Conservation (phyloP, 2,797 vertebrate genomes). For the Ceyx erithaca region DNA sequence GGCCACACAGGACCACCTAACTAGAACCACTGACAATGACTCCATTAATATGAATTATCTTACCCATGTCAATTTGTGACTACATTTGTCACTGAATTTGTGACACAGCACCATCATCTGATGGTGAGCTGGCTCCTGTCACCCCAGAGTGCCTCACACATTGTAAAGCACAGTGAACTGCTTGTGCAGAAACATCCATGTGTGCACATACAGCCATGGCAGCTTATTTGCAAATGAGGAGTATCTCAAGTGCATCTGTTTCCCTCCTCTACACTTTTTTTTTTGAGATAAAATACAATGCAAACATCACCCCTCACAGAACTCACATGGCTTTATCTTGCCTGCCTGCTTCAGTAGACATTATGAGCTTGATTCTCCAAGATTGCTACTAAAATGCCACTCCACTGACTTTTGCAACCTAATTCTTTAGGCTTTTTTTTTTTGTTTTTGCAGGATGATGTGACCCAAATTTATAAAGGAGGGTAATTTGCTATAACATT, state of each 20-base stretch:
- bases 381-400: conserved; percentile 72
- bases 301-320: conserved; percentile 36
- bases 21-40: conserved; percentile 36
- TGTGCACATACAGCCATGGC: accelerated
- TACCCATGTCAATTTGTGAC: neutral
- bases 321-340: conserved; percentile 52
- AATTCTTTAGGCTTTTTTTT: conserved; percentile 59
- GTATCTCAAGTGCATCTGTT: neutral
- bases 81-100: neutral
- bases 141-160: neutral
- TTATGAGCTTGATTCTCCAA: conserved; percentile 71
- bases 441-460: conserved; percentile 21
- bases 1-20: neutral
- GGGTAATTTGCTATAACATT: conserved; percentile 43
- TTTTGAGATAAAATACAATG: neutral
- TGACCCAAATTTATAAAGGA: conserved; percentile 69
- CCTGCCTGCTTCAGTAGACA: conserved; percentile 64
- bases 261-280: neutral
- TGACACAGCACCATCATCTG: neutral
- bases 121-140: neutral
- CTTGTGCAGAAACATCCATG: accelerated
- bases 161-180: neutral
- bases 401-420: conserved; percentile 66
- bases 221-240: neutral
- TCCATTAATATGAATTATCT: neutral